phyloP scores from a whole-genome alignment of 2,797 vertebrate genomes.

The Eulemur rubriventer region DNA sequence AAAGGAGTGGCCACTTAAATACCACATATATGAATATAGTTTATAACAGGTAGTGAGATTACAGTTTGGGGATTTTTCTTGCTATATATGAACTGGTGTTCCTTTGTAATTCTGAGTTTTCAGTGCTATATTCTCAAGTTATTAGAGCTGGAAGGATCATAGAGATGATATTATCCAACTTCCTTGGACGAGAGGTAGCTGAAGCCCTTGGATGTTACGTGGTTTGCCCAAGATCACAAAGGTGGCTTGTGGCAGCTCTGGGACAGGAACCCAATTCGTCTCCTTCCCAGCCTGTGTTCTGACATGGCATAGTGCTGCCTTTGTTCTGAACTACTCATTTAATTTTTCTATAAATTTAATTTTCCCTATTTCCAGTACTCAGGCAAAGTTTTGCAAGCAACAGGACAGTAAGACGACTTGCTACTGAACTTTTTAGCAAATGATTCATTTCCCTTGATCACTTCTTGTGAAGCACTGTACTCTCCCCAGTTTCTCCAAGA shows the following conservation, averaged over 20 bases:
- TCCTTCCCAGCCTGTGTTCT: neutral
- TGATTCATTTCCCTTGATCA: conserved; percentile 21
- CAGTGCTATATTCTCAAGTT: neutral
- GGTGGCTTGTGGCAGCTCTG: conserved; percentile 15
- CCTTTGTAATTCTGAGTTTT: neutral
- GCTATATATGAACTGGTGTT: neutral
- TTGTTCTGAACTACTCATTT: conserved; percentile 57
- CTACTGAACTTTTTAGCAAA: conserved; percentile 44
- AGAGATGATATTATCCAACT: neutral
- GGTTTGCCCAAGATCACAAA: conserved; percentile 41
- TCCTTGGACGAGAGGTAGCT: neutral
- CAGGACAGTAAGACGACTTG: conserved; percentile 5
- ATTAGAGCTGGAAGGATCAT: neutral
- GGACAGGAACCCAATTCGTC: neutral
- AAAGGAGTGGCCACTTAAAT: neutral
- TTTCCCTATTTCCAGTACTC: neutral
- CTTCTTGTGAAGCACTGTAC: neutral
- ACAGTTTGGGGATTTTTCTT: conserved; percentile 20
- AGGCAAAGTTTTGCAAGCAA: conserved; percentile 31
- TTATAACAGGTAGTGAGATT: neutral
- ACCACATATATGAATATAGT: neutral
- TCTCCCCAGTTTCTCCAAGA: conserved; percentile 23
- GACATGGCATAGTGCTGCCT: conserved; percentile 24
- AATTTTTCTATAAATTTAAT: conserved; percentile 59
- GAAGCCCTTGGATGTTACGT: neutral